Evolutionary conservation across 1,140 invertebrate genomes (phyloP).

Genomic region (Odontomachus brunneus): DNA sequence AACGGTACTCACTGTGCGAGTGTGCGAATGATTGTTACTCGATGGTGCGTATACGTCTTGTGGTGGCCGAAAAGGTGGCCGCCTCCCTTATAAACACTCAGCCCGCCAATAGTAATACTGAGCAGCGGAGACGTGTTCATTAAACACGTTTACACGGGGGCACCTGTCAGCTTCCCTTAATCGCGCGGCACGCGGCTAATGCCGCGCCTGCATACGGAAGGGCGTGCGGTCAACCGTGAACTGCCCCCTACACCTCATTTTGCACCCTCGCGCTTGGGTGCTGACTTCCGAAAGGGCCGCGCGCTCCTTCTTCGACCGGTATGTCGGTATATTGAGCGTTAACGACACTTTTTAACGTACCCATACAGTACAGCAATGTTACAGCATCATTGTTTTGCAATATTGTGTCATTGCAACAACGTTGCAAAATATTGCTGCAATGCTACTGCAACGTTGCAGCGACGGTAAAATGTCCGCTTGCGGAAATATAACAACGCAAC

Average conservation of each 20-base stretch:
- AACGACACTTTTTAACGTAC: no score
- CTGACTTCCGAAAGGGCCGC: conserved; percentile 18
- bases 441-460: no score
- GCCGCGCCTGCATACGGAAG: conserved; percentile 59
- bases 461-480: no score
- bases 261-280: conserved; percentile 60
- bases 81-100: conserved; percentile 69
- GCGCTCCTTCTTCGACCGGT: not conserved
- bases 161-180: conserved; percentile 72
- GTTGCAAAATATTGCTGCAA: no score
- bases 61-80: conserved; percentile 61
- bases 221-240: conserved; percentile 69
- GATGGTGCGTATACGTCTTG: conserved; percentile 71
- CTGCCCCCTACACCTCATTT: conserved; percentile 54
- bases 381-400: no score
- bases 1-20: conserved; percentile 62
- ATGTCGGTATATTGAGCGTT: no score
- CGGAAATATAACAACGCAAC: no score
- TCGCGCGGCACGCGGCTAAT: conserved; percentile 67
- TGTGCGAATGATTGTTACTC: conserved; percentile 61
- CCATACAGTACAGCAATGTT: no score
- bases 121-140: conserved; percentile 80
- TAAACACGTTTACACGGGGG: conserved; percentile 76
- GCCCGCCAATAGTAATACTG: conserved; percentile 69
- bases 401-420: no score